Conservation (phyloP, 2,113 vertebrate genomes). For the Gadus chalcogrammus region DNA sequence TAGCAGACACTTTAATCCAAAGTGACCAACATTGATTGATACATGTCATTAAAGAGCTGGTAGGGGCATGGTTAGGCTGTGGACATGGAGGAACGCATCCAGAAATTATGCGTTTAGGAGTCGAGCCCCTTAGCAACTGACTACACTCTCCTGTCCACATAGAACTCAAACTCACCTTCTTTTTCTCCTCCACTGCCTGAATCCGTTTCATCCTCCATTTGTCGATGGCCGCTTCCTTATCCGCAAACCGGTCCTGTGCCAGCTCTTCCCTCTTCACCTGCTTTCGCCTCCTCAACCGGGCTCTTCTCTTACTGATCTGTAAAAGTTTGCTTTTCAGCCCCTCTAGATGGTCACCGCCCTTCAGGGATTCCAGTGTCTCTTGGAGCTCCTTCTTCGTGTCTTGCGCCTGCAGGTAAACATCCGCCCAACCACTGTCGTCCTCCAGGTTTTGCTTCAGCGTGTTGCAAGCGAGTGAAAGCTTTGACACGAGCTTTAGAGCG, state of each 20-base stretch:
- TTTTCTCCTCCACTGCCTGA: slow-evolving; percentile 85
- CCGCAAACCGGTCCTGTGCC: slow-evolving; percentile 54
- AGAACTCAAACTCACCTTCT: slow-evolving; percentile 69
- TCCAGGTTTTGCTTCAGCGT: slow-evolving; percentile 59
- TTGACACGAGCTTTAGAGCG: slow-evolving; percentile 65
- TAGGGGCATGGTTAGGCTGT: background rate
- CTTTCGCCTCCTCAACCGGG: slow-evolving; percentile 63
- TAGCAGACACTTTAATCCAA: no score
- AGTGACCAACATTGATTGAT: background rate
- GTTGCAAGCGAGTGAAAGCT: slow-evolving; percentile 63
- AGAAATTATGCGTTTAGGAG: no score
- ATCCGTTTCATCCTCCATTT: slow-evolving; percentile 82
- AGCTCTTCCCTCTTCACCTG: slow-evolving; percentile 53
- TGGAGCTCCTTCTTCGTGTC: slow-evolving; percentile 51
- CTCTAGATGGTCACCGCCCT: slow-evolving; percentile 50
- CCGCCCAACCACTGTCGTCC: slow-evolving; percentile 61
- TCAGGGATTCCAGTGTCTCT: slow-evolving; percentile 56
- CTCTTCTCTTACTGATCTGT: slow-evolving; percentile 67
- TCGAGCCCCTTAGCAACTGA: no score
- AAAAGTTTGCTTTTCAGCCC: slow-evolving; percentile 60
- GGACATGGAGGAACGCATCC: no score
- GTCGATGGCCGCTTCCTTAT: slow-evolving; percentile 81
- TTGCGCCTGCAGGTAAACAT: slow-evolving; percentile 38
- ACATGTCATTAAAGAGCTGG: background rate
- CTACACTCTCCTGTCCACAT: background rate